Evolutionary conservation across 2,797 vertebrate species (phyloP).

Genomic region (Xenopus petersii): DNA sequence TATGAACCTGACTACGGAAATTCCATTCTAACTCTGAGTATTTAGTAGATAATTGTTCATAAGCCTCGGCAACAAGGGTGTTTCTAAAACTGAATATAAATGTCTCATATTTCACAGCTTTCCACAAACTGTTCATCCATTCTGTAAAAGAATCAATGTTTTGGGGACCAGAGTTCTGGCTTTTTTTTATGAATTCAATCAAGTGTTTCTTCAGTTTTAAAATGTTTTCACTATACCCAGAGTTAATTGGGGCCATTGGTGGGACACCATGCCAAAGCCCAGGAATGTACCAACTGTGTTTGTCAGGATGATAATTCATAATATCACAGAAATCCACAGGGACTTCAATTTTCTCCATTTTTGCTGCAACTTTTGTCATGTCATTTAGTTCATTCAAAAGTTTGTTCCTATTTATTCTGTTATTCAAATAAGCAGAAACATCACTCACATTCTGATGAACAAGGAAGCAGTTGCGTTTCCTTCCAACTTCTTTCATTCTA

Average conservation of each 20-base stretch:
- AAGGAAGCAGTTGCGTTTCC: constrained; percentile 19
- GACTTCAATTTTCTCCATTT: constrained; percentile 51
- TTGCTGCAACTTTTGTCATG: constrained; percentile 45
- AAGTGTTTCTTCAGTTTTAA: constrained; percentile 72
- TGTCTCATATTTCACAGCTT: constrained; percentile 49
- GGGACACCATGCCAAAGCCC: constrained; percentile 66
- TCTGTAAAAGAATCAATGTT: constrained; percentile 65
- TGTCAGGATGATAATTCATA: constrained; percentile 59
- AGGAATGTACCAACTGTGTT: constrained; percentile 60
- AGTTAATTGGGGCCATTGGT: constrained; percentile 62
- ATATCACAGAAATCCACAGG: constrained; percentile 55
- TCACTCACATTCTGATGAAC: constrained; percentile 35
- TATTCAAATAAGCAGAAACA: constrained; percentile 4
- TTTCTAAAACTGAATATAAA: constrained; percentile 55
- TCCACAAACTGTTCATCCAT: constrained; percentile 68
- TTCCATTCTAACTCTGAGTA: constrained; percentile 34
- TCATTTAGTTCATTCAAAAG: constrained; percentile 30
- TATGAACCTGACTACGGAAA: constrained; percentile 58
- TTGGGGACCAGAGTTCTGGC: constrained; percentile 47
- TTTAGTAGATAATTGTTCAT: constrained; percentile 61
- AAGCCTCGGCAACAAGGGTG: constrained; percentile 47
- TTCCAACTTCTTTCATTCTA: constrained; percentile 53
- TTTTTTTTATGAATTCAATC: constrained; percentile 57
- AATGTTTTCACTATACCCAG: constrained; percentile 66
- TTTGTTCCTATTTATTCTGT: too few species aligned